These are phyloP conservation scores for Semaprochilodus insignis DNA, from an alignment of 2,797 vertebrate genomes.

Conservation along the genomic window DNA sequence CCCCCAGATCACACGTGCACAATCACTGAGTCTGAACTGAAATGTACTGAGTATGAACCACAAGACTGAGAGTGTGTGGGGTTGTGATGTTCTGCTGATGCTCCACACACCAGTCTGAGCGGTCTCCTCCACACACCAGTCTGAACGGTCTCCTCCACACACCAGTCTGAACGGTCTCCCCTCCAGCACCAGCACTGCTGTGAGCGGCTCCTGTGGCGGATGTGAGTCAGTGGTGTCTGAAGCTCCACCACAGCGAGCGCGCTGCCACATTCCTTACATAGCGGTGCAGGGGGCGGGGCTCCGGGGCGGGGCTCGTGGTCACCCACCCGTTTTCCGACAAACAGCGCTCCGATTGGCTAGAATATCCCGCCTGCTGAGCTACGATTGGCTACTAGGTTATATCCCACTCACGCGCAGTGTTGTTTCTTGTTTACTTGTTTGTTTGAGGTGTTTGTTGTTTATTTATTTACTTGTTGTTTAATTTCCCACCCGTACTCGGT, in stretches of 20 bases:
- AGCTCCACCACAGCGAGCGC: background rate
- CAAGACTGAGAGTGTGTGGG: too few relatives aligned
- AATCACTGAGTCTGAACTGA: too few relatives aligned
- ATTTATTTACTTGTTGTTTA: background rate
- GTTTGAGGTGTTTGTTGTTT: background rate
- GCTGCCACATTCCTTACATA: conserved; percentile 66
- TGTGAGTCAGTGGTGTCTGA: background rate
- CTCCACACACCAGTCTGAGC: too few relatives aligned
- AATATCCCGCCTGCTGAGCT: background rate
- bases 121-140: too few relatives aligned
- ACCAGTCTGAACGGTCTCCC: too few relatives aligned
- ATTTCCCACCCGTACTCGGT: background rate
- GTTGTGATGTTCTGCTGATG: too few relatives aligned
- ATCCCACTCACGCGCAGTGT: too few relatives aligned
- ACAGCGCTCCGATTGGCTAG: background rate
- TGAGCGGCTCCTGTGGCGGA: too few relatives aligned
- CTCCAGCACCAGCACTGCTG: too few relatives aligned
- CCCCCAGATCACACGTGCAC: too few relatives aligned
- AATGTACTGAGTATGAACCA: too few relatives aligned
- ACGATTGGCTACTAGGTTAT: background rate
- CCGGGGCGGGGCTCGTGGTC: accelerated
- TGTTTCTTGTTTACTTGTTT: background rate
- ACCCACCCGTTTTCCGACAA: background rate
- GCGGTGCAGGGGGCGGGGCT: conserved; percentile 50
- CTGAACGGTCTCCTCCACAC: too few relatives aligned